Base-by-base conservation (phyloP, 2,888 invertebrate genomes). In the Megaustenia siamemsis region DNA sequence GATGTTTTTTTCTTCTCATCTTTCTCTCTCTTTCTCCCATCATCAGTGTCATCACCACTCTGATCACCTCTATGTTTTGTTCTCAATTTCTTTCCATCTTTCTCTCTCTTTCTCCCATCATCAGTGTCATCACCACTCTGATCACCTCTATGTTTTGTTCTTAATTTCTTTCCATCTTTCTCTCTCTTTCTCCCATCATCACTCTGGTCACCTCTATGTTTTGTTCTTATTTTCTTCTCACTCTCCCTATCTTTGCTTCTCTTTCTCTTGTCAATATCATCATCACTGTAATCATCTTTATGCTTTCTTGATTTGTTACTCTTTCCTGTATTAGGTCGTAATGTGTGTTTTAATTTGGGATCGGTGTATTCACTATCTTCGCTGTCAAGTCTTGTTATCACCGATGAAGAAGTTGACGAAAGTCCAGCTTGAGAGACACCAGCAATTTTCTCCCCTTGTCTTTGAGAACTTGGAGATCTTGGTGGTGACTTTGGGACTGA, bases 381-480 rank as follows among this genome's bases (percentile, higher is more conserved):
- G 28, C 60, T 73, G 38, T 82, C 43, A 38, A 53, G 56, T 56
- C 71, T 73, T 38, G 12, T 45, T 28, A 43, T 38, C 84, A 45
- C 79, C 83, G 71, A 84, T 18, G 89, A 89, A 0, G 90, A 88
- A 12, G 89, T 91, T 24, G 89, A 91, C 28, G 89, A 87, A 4
- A 89, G 88, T 21, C 90, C 76, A 6, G 88, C 88, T 21, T 90
- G 88, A 68, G 86, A 86, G 18, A 91, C 90, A 56, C 86, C 88
- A 35, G 90, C 90, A 87, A 88, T 88, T 40, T 90, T 90, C 45
- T 89, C 86, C 38, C 85, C 63, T 28, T 79, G 63, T 40, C 73
- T 43, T 21, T 78, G 85, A 15, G 88, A 87, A 45, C 76, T 82
- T 49, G 87, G 84, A 28, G 87, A 84, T 77, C 87, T 88, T 40